A percentile compares a stretch with the other conserved stretches of the same genome.
These are phyloP conservation scores for Eidolon helvum DNA, from an alignment of 2,113 vertebrate genomes.

Conservation along the genomic window DNA sequence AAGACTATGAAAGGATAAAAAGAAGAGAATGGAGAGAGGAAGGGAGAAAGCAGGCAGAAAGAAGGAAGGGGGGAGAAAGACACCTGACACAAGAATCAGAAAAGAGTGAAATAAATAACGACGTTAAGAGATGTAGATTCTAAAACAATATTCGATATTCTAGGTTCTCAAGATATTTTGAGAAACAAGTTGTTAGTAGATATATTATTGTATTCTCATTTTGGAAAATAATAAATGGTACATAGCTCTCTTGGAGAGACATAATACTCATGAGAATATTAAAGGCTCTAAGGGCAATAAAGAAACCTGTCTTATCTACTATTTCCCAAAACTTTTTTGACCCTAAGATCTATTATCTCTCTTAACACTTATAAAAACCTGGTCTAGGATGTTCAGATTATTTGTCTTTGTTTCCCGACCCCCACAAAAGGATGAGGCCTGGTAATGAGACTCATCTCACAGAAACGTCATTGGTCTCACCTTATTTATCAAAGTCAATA, in stretches of 20 bases:
- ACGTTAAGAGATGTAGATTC: background rate
- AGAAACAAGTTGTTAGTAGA: background rate
- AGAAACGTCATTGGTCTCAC: background rate
- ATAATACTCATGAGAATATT: rapidly evolving
- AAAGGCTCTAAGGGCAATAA: background rate
- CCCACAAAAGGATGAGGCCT: background rate
- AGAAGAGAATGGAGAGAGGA: background rate
- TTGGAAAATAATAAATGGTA: background rate
- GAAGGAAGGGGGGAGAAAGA: background rate
- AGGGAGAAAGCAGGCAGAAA: no score
- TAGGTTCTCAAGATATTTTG: background rate
- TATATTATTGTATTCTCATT: background rate
- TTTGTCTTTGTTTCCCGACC: background rate
- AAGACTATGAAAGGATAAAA: background rate
- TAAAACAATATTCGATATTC: background rate
- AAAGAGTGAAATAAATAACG: background rate
- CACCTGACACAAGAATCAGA: background rate
- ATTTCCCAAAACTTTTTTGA: background rate
- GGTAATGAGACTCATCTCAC: background rate
- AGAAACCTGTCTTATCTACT: background rate
- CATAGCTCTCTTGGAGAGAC: background rate
- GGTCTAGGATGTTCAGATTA: background rate
- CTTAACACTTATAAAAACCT: background rate
- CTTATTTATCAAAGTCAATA: background rate
- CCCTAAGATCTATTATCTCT: background rate